These are phyloP conservation scores for Raja brachyura DNA, from an alignment of 2,113 vertebrate genomes.

Conservation along the genomic window DNA sequence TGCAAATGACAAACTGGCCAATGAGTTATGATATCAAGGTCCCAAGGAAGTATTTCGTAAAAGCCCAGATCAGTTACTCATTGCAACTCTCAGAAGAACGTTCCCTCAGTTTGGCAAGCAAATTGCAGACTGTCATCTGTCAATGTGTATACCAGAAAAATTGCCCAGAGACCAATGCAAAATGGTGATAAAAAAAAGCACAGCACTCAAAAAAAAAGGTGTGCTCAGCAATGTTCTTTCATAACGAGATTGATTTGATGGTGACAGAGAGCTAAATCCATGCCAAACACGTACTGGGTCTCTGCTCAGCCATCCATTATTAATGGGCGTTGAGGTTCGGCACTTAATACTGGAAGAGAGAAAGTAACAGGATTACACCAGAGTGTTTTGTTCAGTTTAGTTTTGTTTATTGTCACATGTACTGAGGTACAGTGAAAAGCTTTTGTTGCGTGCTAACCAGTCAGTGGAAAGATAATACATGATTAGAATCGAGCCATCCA, in stretches of 20 bases:
- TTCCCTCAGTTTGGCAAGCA: background rate
- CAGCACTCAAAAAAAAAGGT: background rate
- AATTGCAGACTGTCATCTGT: background rate
- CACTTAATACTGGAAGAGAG: background rate
- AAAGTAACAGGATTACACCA: background rate
- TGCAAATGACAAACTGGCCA: background rate
- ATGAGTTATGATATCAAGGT: background rate
- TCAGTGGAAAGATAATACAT: too few relatives aligned
- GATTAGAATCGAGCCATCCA: too few relatives aligned
- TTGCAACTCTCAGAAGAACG: background rate
- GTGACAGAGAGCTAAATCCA: background rate
- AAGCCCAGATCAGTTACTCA: background rate
- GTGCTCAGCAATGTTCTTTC: slow-evolving; percentile 3
- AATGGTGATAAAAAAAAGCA: background rate
- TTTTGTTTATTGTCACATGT: too few relatives aligned
- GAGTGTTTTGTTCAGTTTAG: too few relatives aligned
- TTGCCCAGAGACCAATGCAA: background rate
- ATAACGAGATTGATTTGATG: background rate
- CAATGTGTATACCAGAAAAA: background rate
- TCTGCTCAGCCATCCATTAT: background rate
- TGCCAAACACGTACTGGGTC: background rate
- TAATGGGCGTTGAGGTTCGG: background rate
- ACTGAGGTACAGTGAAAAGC: too few relatives aligned
- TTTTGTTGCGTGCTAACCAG: too few relatives aligned
- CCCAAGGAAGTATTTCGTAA: background rate